These are phyloP conservation scores for Turritopsis dohrnii DNA, from an alignment of 30 jellyfish, hydroid and myxozoan species.

Conservation along the genomic window DNA sequence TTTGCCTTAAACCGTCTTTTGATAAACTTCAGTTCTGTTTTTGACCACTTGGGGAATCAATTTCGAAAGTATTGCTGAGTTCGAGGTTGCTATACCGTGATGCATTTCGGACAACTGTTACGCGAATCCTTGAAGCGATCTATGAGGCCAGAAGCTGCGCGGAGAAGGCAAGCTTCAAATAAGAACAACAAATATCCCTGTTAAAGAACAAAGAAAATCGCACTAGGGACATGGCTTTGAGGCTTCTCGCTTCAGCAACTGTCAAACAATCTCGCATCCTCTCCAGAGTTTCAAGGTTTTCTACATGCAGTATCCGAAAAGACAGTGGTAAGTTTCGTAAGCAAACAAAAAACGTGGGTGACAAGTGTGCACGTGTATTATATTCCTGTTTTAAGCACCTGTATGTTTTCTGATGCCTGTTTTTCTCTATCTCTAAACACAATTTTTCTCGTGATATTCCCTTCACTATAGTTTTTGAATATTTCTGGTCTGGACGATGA, in stretches of 20 bases:
- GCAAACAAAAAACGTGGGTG: no score
- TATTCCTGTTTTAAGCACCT: no score
- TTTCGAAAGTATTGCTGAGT: not conserved
- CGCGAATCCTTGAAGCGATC: not conserved
- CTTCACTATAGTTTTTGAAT: no score
- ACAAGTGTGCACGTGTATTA: not conserved
- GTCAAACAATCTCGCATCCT: slow-evolving; percentile 12
- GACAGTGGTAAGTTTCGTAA: slow-evolving; percentile 4
- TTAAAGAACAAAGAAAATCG: not conserved
- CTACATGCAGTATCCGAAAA: slow-evolving; percentile 14
- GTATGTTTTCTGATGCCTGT: not conserved
- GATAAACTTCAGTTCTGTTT: not conserved
- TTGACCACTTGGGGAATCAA: not conserved
- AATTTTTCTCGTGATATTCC: no score
- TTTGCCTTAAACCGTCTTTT: not conserved
- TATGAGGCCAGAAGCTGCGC: not conserved
- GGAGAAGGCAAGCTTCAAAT: not conserved
- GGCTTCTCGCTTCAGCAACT: slow-evolving; percentile 19
- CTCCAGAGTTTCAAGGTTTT: slow-evolving; percentile 8
- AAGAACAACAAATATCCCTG: not conserved
- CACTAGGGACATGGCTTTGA: slow-evolving; percentile 13
- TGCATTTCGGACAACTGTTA: slow-evolving; percentile 20
- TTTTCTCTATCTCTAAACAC: no score
- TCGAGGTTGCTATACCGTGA: not conserved
- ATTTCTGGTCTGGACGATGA: no score